Base-by-base conservation (phyloP, 2,797 vertebrate genomes). In the Rousettus madagascariensis region DNA sequence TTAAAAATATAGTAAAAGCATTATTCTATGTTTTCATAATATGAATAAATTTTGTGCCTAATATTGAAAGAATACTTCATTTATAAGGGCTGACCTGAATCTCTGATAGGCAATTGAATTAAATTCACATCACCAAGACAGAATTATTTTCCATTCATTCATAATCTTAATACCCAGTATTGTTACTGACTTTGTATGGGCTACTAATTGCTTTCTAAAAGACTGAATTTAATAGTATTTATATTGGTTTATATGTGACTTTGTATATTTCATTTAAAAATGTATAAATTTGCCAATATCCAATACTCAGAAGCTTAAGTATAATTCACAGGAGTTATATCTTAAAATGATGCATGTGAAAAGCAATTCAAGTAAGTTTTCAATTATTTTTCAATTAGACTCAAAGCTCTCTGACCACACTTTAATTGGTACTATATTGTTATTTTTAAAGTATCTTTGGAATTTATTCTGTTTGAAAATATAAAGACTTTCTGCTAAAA, bases 281-380 rank as follows among this genome's bases (percentile, higher is more conserved):
- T 57, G 55, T n/a, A 49, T 94, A 92, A 87, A 93, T 90, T 95
- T 90, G 22, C 24, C 28, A 74, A 89, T 96, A 69, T 57, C 30
- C 24, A 12, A 75, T 82, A 71, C 6, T 79, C 77, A 71, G 53
- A 94, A 93, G 95, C 49, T 77, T 89, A 90, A 71, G 71, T 59
- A 63, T 88, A 96, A 96, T 96, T 94, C 78, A 83, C 51, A 85
- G 77, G 41, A 85, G 46, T 86, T 96, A 93, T 87, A 96, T 92
- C 43, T 91, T 94, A 93, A 94, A 94, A 95, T 86, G 68, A 93
- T 43, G 71, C 82, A 91, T 86, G 63, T 69, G 91, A 94, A 96
- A 41, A 95, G 53, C 41, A 94, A 89, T 46, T 30, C n/a, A 88
- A 95, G 43, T 88, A 43, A 86, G 79, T 94, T 92, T 71, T 90